phyloP scores from a whole-genome alignment of 2,113 vertebrate genomes.

The Tauraco erythrolophus region DNA sequence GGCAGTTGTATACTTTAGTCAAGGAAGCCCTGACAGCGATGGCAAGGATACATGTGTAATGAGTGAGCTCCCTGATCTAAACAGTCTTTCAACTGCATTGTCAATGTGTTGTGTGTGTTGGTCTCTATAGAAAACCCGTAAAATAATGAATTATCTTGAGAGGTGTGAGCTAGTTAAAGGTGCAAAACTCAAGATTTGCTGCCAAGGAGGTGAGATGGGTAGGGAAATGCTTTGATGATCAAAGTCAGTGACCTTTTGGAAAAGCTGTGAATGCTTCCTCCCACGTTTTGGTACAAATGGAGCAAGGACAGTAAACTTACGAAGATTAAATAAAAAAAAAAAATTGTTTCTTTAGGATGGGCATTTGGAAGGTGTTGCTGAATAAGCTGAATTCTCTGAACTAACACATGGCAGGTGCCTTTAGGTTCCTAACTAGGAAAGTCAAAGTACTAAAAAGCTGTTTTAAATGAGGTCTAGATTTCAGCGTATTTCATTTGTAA shows the following conservation, averaged over 20 bases:
- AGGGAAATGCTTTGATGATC: background rate
- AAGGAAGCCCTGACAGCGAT: background rate
- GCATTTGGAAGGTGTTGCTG: background rate
- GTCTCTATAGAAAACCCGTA: background rate
- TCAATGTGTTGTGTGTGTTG: background rate
- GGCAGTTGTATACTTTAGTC: background rate
- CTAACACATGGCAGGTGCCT: background rate
- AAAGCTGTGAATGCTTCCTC: background rate
- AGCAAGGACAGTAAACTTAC: background rate
- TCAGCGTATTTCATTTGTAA: background rate
- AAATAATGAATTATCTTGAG: background rate
- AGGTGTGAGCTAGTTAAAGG: background rate
- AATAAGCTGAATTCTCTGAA: background rate
- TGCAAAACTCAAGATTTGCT: background rate
- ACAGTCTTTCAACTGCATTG: background rate
- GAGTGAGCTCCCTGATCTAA: background rate
- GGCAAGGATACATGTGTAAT: background rate
- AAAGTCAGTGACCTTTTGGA: background rate
- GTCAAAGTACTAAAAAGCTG: background rate
- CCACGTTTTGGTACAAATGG: background rate
- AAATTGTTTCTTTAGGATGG: background rate
- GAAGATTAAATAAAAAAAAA: background rate
- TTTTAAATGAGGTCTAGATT: background rate
- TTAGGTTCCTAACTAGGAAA: background rate
- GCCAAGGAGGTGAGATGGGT: background rate